These are phyloP conservation scores for Spisula subtruncata DNA, from an alignment of 2,888 invertebrate genomes.

Conservation along the genomic window DNA sequence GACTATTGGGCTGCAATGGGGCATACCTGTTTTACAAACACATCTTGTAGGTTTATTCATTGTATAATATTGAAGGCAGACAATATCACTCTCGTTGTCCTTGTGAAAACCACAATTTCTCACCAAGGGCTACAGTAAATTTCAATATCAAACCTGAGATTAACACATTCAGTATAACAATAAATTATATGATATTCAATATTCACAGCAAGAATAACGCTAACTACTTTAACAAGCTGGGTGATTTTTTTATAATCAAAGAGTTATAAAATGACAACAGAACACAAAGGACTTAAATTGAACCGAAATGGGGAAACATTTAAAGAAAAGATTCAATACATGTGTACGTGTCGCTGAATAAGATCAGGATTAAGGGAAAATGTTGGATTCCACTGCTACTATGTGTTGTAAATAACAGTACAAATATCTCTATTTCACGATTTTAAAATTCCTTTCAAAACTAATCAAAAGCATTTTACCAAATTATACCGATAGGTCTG, in stretches of 20 bases:
- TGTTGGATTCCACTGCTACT: not conserved
- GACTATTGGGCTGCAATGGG: too few species aligned
- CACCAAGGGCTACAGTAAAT: not conserved
- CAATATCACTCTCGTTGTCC: too few species aligned
- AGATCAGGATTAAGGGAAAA: not conserved
- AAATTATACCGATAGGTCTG: not conserved
- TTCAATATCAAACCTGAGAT: not conserved
- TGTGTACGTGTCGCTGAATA: not conserved
- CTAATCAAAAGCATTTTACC: not conserved
- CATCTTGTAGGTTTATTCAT: too few species aligned
- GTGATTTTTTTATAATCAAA: not conserved
- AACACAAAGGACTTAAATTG: not conserved
- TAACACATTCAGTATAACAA: not conserved
- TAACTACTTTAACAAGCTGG: not conserved
- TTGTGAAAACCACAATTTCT: too few species aligned
- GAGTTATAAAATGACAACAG: not conserved
- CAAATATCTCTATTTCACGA: conserved; percentile 21
- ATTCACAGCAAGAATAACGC: not conserved
- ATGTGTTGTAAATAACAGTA: not conserved
- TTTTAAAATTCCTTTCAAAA: conserved; percentile 16
- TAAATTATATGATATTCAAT: not conserved
- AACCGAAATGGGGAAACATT: not conserved
- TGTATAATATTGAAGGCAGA: too few species aligned
- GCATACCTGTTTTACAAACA: too few species aligned
- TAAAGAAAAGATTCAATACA: not conserved